Conservation (phyloP, 2,797 vertebrate genomes). For the Aselliscus stoliczkanus region DNA sequence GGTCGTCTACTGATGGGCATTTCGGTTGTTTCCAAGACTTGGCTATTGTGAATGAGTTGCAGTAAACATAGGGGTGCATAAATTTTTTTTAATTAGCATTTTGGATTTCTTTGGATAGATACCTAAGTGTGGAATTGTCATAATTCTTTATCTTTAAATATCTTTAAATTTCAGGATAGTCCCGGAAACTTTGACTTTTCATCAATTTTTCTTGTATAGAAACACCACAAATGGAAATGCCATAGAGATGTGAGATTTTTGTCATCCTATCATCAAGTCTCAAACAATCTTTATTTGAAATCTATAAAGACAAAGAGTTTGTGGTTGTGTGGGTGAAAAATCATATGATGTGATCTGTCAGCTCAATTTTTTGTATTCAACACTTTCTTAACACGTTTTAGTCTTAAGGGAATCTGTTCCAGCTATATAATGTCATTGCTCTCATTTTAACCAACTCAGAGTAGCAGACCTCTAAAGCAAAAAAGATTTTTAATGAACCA, state of each 20-base stretch:
- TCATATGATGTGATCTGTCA: neutral
- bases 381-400: neutral
- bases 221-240: neutral
- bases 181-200: neutral
- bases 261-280: neutral
- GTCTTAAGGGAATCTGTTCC: neutral
- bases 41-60: no score
- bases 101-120: no score
- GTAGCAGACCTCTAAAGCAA: neutral
- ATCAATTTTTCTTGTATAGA: neutral
- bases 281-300: neutral
- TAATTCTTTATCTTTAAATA: neutral
- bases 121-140: no score
- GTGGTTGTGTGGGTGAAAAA: neutral
- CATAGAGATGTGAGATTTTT: neutral
- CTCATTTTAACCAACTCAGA: neutral
- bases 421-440: neutral
- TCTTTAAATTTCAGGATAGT: neutral
- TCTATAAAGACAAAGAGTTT: neutral
- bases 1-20: no score
- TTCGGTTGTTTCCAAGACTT: no score
- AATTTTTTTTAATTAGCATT: no score
- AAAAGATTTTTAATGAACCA: neutral
- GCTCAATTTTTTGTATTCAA: neutral
- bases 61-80: no score